phyloP scores from a whole-genome alignment of 2,797 vertebrate genomes.

The Coilia nasus region DNA sequence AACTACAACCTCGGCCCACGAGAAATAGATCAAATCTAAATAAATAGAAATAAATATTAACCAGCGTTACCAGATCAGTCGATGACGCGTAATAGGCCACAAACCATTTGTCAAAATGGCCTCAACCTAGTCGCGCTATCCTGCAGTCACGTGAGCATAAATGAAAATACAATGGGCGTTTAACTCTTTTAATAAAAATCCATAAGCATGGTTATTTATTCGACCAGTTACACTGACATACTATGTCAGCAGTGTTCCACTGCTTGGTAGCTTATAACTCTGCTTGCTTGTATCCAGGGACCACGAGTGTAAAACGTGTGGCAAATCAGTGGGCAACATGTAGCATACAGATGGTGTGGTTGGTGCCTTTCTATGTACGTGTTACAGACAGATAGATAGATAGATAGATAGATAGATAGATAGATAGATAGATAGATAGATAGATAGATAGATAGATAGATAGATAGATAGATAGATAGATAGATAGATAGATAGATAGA shows the following conservation, averaged over 20 bases:
- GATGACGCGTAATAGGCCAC: neutral
- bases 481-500: neutral
- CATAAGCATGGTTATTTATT: neutral
- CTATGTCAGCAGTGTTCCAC: neutral
- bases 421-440: too few species aligned
- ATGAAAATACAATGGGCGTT: neutral
- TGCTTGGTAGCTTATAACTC: neutral
- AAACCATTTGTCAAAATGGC: slow-evolving; percentile 20
- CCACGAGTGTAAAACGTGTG: neutral
- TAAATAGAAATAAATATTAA: neutral
- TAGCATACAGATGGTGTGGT: neutral
- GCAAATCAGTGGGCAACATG: neutral
- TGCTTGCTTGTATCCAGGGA: neutral
- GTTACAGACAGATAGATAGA: too few species aligned
- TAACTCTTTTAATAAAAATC: neutral
- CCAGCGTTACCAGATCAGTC: neutral
- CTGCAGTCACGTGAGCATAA: neutral
- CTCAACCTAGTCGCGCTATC: neutral
- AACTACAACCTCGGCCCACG: neutral
- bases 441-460: too few species aligned
- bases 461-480: neutral
- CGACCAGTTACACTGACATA: neutral
- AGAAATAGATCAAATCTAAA: neutral
- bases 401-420: too few species aligned
- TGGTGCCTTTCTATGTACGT: neutral